phyloP scores from a whole-genome alignment of 2,113 vertebrate genomes.

The Paradisaea rubra region DNA sequence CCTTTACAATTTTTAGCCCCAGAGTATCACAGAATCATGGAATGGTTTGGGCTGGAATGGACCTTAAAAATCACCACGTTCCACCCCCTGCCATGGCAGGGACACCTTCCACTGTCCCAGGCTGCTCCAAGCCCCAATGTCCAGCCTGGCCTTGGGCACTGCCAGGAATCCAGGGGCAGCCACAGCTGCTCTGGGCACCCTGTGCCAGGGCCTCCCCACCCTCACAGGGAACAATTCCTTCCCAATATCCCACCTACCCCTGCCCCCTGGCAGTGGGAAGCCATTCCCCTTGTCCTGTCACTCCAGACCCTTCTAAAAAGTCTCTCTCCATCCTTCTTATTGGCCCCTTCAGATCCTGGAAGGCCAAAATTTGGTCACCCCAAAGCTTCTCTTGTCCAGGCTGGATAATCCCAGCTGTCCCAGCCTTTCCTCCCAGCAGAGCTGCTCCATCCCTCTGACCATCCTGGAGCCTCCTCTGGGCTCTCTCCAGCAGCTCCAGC shows the following conservation, averaged over 20 bases:
- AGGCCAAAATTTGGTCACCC: background rate
- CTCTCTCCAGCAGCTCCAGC: background rate
- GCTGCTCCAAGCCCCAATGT: rapidly evolving
- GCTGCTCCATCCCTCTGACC: background rate
- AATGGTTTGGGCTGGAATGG: background rate
- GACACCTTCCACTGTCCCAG: rapidly evolving
- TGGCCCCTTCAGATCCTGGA: background rate
- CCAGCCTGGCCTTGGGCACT: background rate
- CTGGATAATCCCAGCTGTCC: background rate
- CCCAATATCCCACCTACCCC: rapidly evolving
- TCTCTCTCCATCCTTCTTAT: background rate
- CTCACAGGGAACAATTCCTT: rapidly evolving
- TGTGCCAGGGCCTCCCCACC: background rate
- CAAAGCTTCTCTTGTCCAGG: background rate
- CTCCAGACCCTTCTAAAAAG: background rate
- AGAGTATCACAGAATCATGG: background rate
- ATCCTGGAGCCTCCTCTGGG: background rate
- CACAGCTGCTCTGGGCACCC: background rate
- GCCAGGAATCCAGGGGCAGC: background rate
- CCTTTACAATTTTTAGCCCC: background rate
- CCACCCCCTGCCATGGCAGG: background rate
- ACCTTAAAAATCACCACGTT: rapidly evolving
- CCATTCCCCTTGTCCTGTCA: background rate
- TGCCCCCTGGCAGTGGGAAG: rapidly evolving
- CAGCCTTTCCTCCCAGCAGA: background rate